Conservation (phyloP, 1,140 invertebrate genomes). For the Leptonema lineaticorne region DNA sequence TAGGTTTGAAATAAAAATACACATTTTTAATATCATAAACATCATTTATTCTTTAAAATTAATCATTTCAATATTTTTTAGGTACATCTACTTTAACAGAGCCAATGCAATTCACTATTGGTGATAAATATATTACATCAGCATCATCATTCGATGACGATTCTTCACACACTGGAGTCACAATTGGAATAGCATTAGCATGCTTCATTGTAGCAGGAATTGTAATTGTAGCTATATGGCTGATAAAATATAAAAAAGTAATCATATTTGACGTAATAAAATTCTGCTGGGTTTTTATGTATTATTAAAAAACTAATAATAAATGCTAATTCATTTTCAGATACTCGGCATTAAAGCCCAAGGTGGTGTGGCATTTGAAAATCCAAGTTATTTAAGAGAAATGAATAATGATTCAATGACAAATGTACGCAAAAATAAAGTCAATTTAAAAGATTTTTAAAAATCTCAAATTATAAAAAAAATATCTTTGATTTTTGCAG, state of each 20-base stretch:
- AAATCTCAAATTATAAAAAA: no score
- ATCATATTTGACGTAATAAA: conserved; percentile 40
- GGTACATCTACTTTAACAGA: conserved; percentile 74
- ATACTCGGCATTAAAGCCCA: conserved; percentile 57
- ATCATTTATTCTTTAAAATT: not conserved
- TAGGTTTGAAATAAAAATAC: conserved; percentile 48
- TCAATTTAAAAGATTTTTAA: not conserved
- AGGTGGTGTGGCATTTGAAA: conserved; percentile 79
- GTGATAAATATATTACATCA: conserved; percentile 68
- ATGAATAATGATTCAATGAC: conserved; percentile 68
- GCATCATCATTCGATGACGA: conserved; percentile 60
- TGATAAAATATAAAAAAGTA: conserved; percentile 65
- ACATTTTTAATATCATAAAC: not conserved
- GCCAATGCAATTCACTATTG: conserved; percentile 70
- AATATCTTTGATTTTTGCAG: conserved; percentile 7
- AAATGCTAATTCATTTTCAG: conserved; percentile 42
- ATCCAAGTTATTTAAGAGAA: conserved; percentile 79
- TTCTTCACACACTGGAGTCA: conserved; percentile 59
- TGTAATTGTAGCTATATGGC: conserved; percentile 63
- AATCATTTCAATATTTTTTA: conserved; percentile 35
- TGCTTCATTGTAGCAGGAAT: conserved; percentile 64
- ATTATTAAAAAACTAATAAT: no score
- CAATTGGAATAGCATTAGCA: conserved; percentile 67
- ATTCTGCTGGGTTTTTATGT: no score
- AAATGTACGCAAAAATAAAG: conserved; percentile 56